Percentiles rank a stretch among this genome's conserved stretches.
phyloP scores from a whole-genome alignment of 1,140 invertebrate genomes.

The Nixonia krombeini region DNA sequence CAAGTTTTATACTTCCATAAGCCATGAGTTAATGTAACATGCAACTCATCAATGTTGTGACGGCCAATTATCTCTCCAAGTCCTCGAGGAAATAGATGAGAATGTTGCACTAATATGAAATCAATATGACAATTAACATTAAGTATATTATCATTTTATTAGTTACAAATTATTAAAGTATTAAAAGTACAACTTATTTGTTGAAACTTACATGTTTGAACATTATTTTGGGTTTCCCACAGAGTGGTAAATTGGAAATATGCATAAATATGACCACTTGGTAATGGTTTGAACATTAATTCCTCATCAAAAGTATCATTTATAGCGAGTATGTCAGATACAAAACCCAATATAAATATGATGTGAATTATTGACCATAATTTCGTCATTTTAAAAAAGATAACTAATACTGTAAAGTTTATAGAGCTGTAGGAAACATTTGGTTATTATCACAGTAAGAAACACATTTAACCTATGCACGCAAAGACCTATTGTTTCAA shows the following conservation, averaged over 20 bases:
- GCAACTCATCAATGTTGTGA: conserved; percentile 90
- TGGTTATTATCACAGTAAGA: conserved; percentile 2
- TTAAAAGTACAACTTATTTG: too few species aligned
- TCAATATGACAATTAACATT: conserved; percentile 18
- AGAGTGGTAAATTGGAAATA: conserved; percentile 89
- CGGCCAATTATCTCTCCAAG: conserved; percentile 90
- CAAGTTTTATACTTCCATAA: conserved; percentile 93
- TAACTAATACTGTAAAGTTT: not conserved
- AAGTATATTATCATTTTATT: too few species aligned
- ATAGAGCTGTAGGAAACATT: not conserved
- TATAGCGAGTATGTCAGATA: conserved; percentile 30
- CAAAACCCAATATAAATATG: conserved; percentile 26
- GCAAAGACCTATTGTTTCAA: too few species aligned
- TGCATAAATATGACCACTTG: conserved; percentile 83
- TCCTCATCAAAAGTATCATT: conserved; percentile 85
- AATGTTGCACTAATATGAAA: conserved; percentile 81
- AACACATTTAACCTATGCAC: conserved; percentile 30
- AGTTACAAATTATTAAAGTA: not conserved
- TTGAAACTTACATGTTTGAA: conserved; percentile 75
- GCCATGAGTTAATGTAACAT: conserved; percentile 92
- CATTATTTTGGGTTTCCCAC: conserved; percentile 75
- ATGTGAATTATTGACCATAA: conserved; percentile 15
- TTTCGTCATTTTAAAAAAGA: conserved; percentile 18
- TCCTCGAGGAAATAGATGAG: conserved; percentile 89
- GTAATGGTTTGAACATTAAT: conserved; percentile 83